Conservation (phyloP, 2,888 invertebrate species). For the Luffia ferchaultella region DNA sequence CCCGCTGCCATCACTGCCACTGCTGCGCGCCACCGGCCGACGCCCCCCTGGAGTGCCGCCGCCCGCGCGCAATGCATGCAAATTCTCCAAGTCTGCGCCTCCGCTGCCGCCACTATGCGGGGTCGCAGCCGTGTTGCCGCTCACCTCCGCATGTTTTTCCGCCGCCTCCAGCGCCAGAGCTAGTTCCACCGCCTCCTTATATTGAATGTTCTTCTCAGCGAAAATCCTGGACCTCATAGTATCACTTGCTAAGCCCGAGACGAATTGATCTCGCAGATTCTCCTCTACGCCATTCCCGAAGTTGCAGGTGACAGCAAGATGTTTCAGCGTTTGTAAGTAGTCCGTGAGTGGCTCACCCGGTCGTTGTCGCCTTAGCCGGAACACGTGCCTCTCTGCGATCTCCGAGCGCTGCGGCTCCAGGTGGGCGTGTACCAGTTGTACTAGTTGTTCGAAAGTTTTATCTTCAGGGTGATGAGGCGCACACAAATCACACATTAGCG, state of each 20-base stretch:
- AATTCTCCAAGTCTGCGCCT: too few relatives aligned
- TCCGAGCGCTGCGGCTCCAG: conserved; percentile 12
- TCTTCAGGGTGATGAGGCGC: conserved; percentile 16
- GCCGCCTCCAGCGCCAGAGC: conserved; percentile 20
- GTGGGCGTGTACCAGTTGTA: conserved; percentile 15
- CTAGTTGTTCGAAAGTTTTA: conserved; percentile 15
- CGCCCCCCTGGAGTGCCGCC: conserved; percentile 4
- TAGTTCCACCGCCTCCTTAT: conserved; percentile 16
- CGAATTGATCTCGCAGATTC: too few relatives aligned
- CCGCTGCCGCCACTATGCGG: too few relatives aligned
- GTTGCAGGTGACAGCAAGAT: conserved; percentile 15
- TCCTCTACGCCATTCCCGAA: conserved; percentile 7
- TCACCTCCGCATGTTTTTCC: conserved; percentile 16
- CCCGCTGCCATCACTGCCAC: conserved; percentile 11
- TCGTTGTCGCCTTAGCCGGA: too few relatives aligned
- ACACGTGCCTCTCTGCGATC: conserved; percentile 5
- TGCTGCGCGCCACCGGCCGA: conserved; percentile 3
- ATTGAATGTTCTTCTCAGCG: conserved; percentile 15
- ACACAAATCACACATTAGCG: conserved; percentile 20
- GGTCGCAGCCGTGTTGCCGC: conserved; percentile 8
- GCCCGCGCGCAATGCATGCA: too few relatives aligned
- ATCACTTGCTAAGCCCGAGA: conserved; percentile 11
- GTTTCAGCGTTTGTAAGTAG: conserved; percentile 16
- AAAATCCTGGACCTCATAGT: conserved; percentile 17
- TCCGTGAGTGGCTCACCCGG: conserved; percentile 13